phyloP scores from a whole-genome alignment of 2,797 vertebrate genomes.

The Artibeus jamaicensis region DNA sequence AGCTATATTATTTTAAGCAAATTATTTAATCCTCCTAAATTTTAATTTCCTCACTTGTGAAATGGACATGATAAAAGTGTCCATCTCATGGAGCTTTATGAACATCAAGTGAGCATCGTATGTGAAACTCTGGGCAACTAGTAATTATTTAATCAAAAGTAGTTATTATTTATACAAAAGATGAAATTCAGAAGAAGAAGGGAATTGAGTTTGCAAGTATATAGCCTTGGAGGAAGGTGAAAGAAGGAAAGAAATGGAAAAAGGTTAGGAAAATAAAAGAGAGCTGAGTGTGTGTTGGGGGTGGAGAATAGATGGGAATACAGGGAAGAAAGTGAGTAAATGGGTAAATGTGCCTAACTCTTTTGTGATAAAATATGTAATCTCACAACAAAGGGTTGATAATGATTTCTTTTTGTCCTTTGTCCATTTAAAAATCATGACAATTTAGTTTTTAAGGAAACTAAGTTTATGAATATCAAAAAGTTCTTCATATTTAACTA shows the following conservation, averaged over 20 bases:
- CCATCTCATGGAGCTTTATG: not conserved
- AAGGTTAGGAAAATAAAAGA: not conserved
- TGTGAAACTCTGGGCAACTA: not conserved
- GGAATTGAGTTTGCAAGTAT: not conserved
- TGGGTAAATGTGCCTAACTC: not conserved
- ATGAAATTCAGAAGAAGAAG: not conserved
- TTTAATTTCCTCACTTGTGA: not conserved
- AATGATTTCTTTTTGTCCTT: not conserved
- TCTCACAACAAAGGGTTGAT: not conserved
- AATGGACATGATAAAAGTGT: not conserved
- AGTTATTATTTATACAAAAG: not conserved
- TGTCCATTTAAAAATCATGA: not conserved
- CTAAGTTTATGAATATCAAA: not conserved
- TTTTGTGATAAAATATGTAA: not conserved
- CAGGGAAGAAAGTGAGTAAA: not conserved
- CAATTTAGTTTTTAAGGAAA: not conserved
- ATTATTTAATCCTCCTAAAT: not conserved
- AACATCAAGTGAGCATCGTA: not conserved
- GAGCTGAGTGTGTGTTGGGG: not conserved
- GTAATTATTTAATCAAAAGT: not conserved
- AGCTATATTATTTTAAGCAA: not conserved
- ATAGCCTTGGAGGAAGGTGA: not conserved
- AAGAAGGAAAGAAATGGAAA: not conserved
- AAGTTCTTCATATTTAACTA: not conserved
- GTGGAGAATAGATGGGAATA: not conserved